Percentiles rank a stretch among this genome's conserved stretches.
Conservation (phyloP, 2,113 vertebrate species). For the Ia io region DNA sequence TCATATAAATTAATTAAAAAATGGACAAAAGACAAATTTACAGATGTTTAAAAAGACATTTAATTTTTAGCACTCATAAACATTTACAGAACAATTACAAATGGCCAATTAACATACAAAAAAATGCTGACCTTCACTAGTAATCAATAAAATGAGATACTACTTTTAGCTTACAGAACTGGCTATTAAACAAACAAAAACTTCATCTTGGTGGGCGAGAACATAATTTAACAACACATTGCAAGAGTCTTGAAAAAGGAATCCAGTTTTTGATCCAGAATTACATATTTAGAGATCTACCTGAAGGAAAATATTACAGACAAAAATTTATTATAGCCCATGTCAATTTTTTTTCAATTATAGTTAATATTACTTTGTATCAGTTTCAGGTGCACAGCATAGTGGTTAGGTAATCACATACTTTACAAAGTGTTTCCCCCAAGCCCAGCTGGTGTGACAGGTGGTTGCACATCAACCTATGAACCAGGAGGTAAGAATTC, state of each 20-base stretch:
- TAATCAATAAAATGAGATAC: neutral
- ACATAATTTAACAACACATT: neutral
- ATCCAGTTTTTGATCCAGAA: neutral
- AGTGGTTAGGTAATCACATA: neutral
- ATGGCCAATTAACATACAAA: neutral
- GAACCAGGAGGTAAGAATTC: too few relatives aligned
- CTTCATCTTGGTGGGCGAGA: neutral
- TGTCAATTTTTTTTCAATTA: neutral
- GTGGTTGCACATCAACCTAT: too few relatives aligned
- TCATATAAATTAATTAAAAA: neutral
- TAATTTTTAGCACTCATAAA: too few relatives aligned
- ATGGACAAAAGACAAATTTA: neutral
- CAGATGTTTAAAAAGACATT: too few relatives aligned
- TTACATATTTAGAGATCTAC: neutral
- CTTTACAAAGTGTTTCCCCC: neutral
- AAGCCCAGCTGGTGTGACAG: too few relatives aligned
- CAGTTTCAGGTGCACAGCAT: neutral
- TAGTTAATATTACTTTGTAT: neutral
- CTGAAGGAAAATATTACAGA: neutral
- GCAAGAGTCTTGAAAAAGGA: neutral
- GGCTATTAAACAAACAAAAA: neutral
- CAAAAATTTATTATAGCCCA: neutral
- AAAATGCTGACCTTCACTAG: neutral
- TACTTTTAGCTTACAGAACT: constrained; percentile 3
- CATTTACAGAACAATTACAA: constrained; percentile 35